Percentiles rank a stretch among this genome's conserved stretches.
phyloP scores from a whole-genome alignment of 2,113 vertebrate genomes.

The Setophaga petechia region DNA sequence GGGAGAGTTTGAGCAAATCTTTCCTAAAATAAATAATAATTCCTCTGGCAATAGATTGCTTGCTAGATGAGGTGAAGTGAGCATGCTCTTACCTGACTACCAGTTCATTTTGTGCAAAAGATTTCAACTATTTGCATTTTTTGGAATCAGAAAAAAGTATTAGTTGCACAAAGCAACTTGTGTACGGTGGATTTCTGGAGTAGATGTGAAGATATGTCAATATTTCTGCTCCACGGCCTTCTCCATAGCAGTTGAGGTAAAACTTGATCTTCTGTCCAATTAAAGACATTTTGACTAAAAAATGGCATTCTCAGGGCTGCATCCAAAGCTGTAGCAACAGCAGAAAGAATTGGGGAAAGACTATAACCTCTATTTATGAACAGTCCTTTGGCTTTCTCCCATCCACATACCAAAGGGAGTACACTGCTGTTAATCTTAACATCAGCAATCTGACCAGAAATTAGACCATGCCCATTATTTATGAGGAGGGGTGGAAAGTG shows the following conservation, averaged over 20 bases:
- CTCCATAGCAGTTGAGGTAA: not conserved
- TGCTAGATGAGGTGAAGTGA: not conserved
- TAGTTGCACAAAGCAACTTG: not conserved
- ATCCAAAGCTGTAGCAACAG: not conserved
- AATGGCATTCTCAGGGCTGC: not conserved
- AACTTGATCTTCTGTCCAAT: not conserved
- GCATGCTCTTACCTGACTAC: not conserved
- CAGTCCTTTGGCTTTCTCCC: not conserved
- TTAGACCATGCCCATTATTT: slow-evolving; percentile 22
- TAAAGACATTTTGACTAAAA: not conserved
- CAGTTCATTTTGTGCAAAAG: not conserved
- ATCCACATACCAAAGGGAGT: not conserved
- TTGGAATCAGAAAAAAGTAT: not conserved
- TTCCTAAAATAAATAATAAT: not conserved
- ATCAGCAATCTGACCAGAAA: not conserved
- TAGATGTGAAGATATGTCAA: not conserved
- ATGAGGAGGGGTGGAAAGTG: not conserved
- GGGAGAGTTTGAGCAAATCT: not conserved
- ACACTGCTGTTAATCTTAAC: not conserved
- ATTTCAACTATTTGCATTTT: not conserved
- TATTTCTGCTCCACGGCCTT: not conserved
- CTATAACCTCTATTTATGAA: not conserved
- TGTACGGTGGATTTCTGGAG: not conserved
- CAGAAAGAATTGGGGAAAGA: not conserved
- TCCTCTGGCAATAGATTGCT: not conserved